These are phyloP conservation scores for Ficedula albicollis DNA, from an alignment of 2,797 vertebrate genomes.

Conservation along the genomic window DNA sequence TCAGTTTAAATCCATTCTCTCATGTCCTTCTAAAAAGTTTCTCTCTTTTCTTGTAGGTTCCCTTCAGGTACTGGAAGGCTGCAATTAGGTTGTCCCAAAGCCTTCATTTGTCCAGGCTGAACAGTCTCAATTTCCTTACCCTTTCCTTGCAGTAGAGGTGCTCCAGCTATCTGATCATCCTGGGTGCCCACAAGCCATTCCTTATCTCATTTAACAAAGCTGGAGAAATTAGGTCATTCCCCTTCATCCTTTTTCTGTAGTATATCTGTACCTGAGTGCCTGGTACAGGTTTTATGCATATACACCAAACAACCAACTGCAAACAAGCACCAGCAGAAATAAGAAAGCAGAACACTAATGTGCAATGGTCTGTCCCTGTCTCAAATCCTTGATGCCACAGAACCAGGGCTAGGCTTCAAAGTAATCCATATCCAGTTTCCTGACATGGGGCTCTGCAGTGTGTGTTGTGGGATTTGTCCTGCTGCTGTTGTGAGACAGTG, in stretches of 20 bases:
- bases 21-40: neutral
- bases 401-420: neutral
- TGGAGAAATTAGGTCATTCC: neutral
- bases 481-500: neutral
- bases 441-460: accelerated
- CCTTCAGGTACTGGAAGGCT: neutral
- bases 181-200: neutral
- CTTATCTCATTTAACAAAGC: neutral
- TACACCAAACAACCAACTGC: neutral
- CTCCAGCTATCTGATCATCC: neutral
- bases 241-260: neutral
- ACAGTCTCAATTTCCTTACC: neutral
- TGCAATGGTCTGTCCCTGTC: neutral
- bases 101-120: neutral
- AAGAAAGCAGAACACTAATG: neutral
- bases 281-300: neutral
- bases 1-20: neutral
- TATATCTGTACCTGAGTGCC: neutral
- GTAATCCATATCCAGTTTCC: neutral
- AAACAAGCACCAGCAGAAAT: neutral
- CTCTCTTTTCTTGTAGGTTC: neutral
- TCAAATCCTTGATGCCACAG: neutral
- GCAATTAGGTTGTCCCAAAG: neutral
- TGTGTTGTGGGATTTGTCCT: neutral
- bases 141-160: neutral